Conservation (phyloP, 2,888 invertebrate genomes). For the Amphipoea oculea region DNA sequence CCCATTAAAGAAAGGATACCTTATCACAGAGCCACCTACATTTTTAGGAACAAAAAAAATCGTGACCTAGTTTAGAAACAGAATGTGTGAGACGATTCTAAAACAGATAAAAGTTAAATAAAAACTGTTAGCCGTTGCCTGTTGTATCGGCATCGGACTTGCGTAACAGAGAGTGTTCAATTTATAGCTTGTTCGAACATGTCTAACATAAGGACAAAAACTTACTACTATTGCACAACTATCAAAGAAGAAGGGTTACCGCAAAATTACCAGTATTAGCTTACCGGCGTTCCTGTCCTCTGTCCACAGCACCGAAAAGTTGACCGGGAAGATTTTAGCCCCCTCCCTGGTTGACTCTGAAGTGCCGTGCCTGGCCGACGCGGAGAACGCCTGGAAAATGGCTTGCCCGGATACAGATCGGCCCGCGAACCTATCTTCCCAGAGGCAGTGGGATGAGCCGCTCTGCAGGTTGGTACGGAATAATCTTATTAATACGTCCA, state of each 20-base stretch:
- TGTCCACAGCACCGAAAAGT: too few relatives aligned
- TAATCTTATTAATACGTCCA: too few relatives aligned
- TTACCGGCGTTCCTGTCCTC: too few relatives aligned
- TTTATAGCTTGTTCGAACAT: constrained; percentile 54
- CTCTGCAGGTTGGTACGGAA: too few relatives aligned
- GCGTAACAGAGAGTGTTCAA: constrained; percentile 56
- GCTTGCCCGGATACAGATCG: too few relatives aligned
- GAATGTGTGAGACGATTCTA: constrained; percentile 50
- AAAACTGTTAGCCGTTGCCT: constrained; percentile 60
- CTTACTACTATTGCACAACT: constrained; percentile 49
- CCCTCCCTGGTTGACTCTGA: too few relatives aligned
- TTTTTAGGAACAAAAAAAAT: neutral
- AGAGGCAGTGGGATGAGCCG: too few relatives aligned
- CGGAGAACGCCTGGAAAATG: too few relatives aligned
- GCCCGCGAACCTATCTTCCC: too few relatives aligned
- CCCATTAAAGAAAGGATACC: neutral
- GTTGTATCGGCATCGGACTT: constrained; percentile 58
- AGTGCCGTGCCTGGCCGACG: too few relatives aligned
- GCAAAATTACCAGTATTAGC: too few relatives aligned
- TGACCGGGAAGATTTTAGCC: too few relatives aligned
- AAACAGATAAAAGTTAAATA: constrained; percentile 63
- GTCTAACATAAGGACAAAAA: constrained; percentile 38
- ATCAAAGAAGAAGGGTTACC: constrained; percentile 49
- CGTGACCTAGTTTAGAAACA: neutral
- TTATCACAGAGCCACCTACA: neutral